Conservation (phyloP, 2,888 invertebrate species). For the Oscheius myriophilus region DNA sequence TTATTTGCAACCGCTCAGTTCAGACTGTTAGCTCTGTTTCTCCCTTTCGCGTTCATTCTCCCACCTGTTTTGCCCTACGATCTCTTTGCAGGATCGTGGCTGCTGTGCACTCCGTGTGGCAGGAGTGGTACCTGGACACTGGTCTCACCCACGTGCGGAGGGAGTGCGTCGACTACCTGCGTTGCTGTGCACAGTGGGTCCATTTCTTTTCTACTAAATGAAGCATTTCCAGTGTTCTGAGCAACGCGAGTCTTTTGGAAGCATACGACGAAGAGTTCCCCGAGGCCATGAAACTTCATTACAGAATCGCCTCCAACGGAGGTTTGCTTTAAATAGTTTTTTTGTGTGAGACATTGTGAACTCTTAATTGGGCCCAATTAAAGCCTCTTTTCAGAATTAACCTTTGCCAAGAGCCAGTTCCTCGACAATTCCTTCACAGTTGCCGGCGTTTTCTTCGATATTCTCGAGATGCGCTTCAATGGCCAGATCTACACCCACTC, state of each 20-base stretch:
- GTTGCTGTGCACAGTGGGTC: background rate
- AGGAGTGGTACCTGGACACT: slow-evolving; percentile 14
- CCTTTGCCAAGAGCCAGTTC: background rate
- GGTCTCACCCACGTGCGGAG: background rate
- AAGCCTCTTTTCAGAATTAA: background rate
- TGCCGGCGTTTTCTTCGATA: background rate
- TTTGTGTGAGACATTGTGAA: too few relatives aligned
- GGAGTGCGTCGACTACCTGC: slow-evolving; percentile 5
- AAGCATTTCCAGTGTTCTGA: slow-evolving; percentile 3
- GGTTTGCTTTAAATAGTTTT: too few relatives aligned
- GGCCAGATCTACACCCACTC: slow-evolving; percentile 16
- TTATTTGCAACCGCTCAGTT: too few relatives aligned
- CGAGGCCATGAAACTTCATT: background rate
- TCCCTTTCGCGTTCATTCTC: too few relatives aligned
- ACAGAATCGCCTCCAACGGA: too few relatives aligned
- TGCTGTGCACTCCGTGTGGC: slow-evolving; percentile 14
- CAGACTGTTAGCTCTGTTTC: too few relatives aligned
- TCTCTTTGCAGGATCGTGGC: slow-evolving; percentile 11
- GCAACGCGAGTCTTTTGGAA: background rate
- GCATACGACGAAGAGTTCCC: slow-evolving; percentile 17
- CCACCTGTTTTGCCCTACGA: too few relatives aligned
- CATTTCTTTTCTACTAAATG: background rate
- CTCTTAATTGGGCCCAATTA: too few relatives aligned
- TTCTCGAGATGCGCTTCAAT: background rate
- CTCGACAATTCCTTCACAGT: slow-evolving; percentile 7